These are phyloP conservation scores for Ophraella communa DNA, from an alignment of 2,888 invertebrate genomes.

Conservation along the genomic window DNA sequence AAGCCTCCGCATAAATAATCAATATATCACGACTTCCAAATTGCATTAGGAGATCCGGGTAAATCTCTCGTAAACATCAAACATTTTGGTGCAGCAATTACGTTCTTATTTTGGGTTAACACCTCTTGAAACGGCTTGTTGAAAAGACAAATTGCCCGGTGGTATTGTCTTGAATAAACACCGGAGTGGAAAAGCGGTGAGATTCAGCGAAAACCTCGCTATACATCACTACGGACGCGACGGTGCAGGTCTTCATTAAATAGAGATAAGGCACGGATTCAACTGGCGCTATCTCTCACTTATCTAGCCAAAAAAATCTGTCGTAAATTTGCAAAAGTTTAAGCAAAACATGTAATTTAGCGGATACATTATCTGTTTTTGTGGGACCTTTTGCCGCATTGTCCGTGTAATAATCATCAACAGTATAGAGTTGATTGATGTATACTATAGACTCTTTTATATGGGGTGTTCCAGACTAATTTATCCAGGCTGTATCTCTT, in stretches of 20 bases:
- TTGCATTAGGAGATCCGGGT: background rate
- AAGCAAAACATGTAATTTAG: background rate
- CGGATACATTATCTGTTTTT: conserved; percentile 11
- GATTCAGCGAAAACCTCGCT: background rate
- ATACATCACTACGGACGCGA: conserved; percentile 18
- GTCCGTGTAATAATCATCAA: no score
- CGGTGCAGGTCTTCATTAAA: conserved; percentile 15
- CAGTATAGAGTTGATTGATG: no score
- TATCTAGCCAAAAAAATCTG: conserved; percentile 2
- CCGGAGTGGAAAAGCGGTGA: background rate
- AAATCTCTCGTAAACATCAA: conserved; percentile 6
- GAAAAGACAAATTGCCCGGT: conserved; percentile 6
- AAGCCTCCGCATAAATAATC: no score
- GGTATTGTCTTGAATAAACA: conserved; percentile 21
- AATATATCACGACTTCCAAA: no score
- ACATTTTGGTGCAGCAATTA: conserved; percentile 21
- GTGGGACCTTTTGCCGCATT: background rate
- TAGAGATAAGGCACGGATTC: conserved; percentile 22
- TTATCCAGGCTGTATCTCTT: no score
- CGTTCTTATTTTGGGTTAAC: conserved; percentile 23
- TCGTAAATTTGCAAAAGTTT: conserved; percentile 7
- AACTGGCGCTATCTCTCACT: conserved; percentile 10
- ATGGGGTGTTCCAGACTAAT: no score
- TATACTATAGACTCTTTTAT: no score
- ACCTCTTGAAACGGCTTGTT: conserved; percentile 13